Percentiles rank a stretch among this genome's conserved stretches.
Evolutionary conservation across 2,113 vertebrate genomes (phyloP).

Genomic region (Onychostoma macrolepis): DNA sequence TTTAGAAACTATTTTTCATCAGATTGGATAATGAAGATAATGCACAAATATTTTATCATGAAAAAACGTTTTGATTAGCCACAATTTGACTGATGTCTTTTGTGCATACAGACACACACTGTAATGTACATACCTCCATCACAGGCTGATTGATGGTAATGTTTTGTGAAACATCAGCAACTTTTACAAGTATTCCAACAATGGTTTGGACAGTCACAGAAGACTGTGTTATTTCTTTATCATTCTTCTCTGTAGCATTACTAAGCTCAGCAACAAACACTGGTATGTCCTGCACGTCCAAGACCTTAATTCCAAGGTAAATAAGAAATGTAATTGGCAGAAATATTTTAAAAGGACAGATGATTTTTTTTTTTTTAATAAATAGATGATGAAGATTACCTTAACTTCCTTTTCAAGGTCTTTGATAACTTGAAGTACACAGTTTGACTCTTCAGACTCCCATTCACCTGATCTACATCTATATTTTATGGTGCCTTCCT

Average conservation of each 20-base stretch:
- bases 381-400: neutral
- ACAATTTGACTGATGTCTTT: neutral
- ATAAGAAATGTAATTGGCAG: neutral
- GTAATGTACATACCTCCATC: conserved; percentile 59
- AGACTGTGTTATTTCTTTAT: conserved; percentile 50
- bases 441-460: neutral
- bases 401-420: neutral
- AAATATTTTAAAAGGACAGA: neutral
- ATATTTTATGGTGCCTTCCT: conserved; percentile 2
- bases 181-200: conserved; percentile 56
- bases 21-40: neutral
- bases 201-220: conserved; percentile 60
- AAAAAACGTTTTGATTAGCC: neutral
- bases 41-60: neutral
- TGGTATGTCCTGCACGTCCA: neutral
- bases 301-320: conserved; percentile 44
- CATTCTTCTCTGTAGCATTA: accelerated
- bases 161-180: conserved; percentile 48
- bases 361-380: neutral
- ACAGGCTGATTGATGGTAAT: neutral
- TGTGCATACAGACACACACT: neutral
- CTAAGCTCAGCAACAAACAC: conserved; percentile 39
- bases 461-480: neutral
- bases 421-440: conserved; percentile 30
- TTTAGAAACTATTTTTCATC: too few relatives aligned